Base-by-base conservation (phyloP, 2,797 vertebrate species). In the Hydrolagus colliei region DNA sequence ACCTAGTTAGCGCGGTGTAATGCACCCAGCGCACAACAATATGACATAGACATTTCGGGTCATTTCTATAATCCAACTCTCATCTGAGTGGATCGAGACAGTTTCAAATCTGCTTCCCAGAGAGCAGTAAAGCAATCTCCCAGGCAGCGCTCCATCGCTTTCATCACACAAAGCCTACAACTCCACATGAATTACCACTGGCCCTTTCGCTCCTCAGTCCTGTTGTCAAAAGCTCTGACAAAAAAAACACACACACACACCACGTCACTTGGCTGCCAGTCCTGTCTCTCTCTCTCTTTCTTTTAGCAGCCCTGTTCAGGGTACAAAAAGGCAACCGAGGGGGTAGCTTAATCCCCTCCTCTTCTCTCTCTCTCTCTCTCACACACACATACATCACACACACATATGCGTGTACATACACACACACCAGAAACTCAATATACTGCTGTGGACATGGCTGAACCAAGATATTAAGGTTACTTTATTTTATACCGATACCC, bases 121-220 rank as follows among this genome's bases (percentile, higher is more conserved):
- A 97, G 96, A 96, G 97, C 96, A 95, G 97, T 96, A 97, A 98
- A 98, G 96, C 97, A 99, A 99, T 99, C 97, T 99, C 95, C 95
- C 94, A 95, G 97, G 97, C 96, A 97, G 96, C 95, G 96, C 96
- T 97, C 96, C 92, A 95, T 94, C 95, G 96, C 97, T 96, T 97
- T 98, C 97, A 98, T 98, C 96, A 95, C 95, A 97, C 96, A 97
- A 96, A 96, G 96, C 96, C 95, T 95, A 96, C 96, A 96, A 96
- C 97, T 96, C 95, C 94, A 96, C 96, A 97, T 98, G 97, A 98
- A 98, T 98, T 97, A 98, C 96, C 97, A 97, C 97, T 93, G 96
- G 93, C 94, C 96, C 92, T 95, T 96, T 95, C 96, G 95, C 95
- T 94, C 94, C 93, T 95, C 93, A 95, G 93, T 96, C 93, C 94